phyloP scores from a whole-genome alignment of 2,888 invertebrate species.

The Amblyjoppa fuscipennis region DNA sequence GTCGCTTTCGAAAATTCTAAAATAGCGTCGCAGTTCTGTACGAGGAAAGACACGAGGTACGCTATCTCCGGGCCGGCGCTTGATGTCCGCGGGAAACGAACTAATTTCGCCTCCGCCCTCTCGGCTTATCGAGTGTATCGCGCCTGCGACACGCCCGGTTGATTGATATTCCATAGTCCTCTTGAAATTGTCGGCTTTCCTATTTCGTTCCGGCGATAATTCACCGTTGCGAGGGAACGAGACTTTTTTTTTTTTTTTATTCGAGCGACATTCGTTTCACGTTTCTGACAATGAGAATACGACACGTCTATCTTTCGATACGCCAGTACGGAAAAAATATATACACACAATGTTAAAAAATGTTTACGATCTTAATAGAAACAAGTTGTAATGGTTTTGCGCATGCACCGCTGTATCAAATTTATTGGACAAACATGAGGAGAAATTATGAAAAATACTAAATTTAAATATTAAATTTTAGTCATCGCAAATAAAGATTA shows the following conservation, averaged over 20 bases:
- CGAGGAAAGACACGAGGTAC: slow-evolving; percentile 9
- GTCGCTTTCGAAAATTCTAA: slow-evolving; percentile 67
- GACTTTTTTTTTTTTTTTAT: not conserved
- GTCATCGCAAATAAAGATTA: too few species aligned
- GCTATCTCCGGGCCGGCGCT: not conserved
- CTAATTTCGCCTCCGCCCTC: slow-evolving; percentile 56
- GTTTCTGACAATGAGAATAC: slow-evolving; percentile 3
- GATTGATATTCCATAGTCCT: slow-evolving; percentile 46
- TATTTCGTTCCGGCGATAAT: slow-evolving; percentile 10
- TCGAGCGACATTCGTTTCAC: slow-evolving; percentile 15
- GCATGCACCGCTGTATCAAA: too few species aligned
- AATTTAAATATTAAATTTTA: too few species aligned
- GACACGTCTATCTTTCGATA: not conserved
- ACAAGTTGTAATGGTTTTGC: too few species aligned
- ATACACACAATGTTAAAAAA: too few species aligned
- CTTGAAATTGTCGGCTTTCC: not conserved
- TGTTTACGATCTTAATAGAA: too few species aligned
- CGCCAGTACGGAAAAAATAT: not conserved
- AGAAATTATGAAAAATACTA: too few species aligned
- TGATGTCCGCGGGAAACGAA: slow-evolving; percentile 27
- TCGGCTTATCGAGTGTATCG: slow-evolving; percentile 40
- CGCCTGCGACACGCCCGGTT: slow-evolving; percentile 33
- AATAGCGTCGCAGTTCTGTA: slow-evolving; percentile 55
- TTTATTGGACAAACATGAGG: too few species aligned
- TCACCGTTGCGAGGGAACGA: not conserved